Conservation (phyloP, 2,797 vertebrate genomes). For the Pseudochirops cupreus region DNA sequence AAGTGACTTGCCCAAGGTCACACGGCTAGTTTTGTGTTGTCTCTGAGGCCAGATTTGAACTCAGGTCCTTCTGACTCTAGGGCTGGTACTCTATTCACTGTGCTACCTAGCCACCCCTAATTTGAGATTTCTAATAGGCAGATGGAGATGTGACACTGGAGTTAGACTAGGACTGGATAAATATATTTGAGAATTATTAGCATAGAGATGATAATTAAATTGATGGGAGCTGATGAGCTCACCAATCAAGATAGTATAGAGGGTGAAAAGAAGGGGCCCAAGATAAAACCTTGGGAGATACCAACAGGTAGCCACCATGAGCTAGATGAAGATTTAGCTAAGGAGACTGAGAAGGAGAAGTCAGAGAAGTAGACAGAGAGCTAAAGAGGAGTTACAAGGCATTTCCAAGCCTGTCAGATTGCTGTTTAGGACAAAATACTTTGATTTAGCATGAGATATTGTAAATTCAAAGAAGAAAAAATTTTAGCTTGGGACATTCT, state of each 20-base stretch:
- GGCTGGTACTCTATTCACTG: no score
- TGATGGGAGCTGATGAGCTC: not conserved
- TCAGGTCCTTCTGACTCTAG: no score
- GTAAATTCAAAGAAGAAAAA: not conserved
- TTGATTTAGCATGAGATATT: not conserved
- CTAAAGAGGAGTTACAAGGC: not conserved
- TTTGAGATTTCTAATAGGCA: not conserved
- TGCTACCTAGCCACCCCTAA: not conserved
- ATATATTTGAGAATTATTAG: not conserved
- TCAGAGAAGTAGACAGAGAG: not conserved
- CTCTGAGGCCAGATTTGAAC: no score
- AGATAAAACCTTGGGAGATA: not conserved
- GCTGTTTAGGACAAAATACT: not conserved
- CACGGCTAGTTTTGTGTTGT: no score
- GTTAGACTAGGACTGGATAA: not conserved
- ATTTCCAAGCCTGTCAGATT: not conserved
- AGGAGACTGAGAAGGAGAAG: not conserved
- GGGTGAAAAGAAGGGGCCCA: not conserved
- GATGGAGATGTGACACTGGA: not conserved
- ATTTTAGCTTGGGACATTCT: not conserved
- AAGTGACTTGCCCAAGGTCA: no score
- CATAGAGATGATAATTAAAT: not conserved
- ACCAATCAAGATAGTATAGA: not conserved
- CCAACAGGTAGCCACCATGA: not conserved
- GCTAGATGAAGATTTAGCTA: not conserved